Conservation (phyloP, 2,797 vertebrate genomes). For the Molossus alvarezi region DNA sequence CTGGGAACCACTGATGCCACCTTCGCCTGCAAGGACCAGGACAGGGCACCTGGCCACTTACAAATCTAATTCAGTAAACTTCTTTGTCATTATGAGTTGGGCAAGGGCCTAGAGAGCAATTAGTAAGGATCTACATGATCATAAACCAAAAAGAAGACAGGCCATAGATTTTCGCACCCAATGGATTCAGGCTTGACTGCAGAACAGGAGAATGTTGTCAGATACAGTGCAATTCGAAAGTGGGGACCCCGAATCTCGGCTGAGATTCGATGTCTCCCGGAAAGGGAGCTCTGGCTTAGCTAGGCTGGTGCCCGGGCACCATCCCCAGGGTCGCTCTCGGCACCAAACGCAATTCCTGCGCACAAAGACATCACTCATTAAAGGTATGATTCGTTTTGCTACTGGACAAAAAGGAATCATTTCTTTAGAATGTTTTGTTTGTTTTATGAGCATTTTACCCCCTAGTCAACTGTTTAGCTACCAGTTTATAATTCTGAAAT, state of each 20-base stretch:
- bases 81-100: neutral
- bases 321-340: neutral
- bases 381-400: neutral
- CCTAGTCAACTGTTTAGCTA: neutral
- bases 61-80: neutral
- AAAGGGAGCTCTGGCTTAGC: neutral
- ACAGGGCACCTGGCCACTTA: neutral
- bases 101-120: neutral
- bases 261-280: neutral
- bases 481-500: conserved; percentile 49
- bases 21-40: neutral
- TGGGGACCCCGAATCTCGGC: conserved; percentile 24
- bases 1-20: neutral
- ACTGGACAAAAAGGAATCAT: neutral
- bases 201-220: neutral
- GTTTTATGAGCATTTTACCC: neutral
- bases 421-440: conserved; percentile 48
- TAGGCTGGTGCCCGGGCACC: too few species aligned
- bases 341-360: neutral
- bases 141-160: neutral
- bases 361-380: neutral
- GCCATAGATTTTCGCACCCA: neutral
- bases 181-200: conserved; percentile 25
- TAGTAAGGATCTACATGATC: neutral
- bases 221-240: conserved; percentile 26